Percentiles rank a stretch among this genome's conserved stretches.
Conservation (phyloP, 1,140 invertebrate species). For the Octopus bimaculoides region DNA sequence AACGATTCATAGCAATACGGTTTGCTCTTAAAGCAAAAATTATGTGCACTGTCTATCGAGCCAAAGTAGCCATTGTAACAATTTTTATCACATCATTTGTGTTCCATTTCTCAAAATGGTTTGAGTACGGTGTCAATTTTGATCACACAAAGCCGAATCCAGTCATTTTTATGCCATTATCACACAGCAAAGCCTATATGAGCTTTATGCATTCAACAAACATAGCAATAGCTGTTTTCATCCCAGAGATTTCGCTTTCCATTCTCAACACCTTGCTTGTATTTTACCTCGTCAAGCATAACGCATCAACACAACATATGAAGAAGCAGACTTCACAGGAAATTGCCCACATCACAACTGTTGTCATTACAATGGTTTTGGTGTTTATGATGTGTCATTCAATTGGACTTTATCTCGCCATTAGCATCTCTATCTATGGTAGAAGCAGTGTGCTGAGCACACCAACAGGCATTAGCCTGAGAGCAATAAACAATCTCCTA, state of each 20-base stretch:
- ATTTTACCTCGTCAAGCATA: conserved; percentile 76
- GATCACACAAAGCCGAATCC: conserved; percentile 58
- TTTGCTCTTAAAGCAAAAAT: conserved; percentile 82
- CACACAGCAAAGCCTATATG: conserved; percentile 70
- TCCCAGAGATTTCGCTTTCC: conserved; percentile 86
- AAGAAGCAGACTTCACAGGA: conserved; percentile 20
- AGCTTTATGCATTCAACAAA: conserved; percentile 29
- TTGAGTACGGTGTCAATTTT: conserved; percentile 40
- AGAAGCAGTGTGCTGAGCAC: conserved; percentile 22
- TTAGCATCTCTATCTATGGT: conserved; percentile 30
- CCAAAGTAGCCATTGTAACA: conserved; percentile 76
- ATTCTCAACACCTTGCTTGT: conserved; percentile 89
- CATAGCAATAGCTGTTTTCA: conserved; percentile 66
- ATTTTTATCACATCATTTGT: conserved; percentile 77
- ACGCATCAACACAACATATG: conserved; percentile 54
- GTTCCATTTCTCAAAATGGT: conserved; percentile 78
- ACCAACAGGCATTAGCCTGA: conserved; percentile 23
- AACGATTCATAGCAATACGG: conserved; percentile 92
- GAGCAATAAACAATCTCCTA: conserved; percentile 71
- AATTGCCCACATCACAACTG: conserved; percentile 65
- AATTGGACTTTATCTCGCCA: conserved; percentile 29
- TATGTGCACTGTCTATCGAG: conserved; percentile 84
- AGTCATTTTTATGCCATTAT: conserved; percentile 68
- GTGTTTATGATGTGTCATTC: conserved; percentile 83
- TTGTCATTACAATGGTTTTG: conserved; percentile 87